Conservation (phyloP, 2,888 invertebrate species). For the Carcina quercana region DNA sequence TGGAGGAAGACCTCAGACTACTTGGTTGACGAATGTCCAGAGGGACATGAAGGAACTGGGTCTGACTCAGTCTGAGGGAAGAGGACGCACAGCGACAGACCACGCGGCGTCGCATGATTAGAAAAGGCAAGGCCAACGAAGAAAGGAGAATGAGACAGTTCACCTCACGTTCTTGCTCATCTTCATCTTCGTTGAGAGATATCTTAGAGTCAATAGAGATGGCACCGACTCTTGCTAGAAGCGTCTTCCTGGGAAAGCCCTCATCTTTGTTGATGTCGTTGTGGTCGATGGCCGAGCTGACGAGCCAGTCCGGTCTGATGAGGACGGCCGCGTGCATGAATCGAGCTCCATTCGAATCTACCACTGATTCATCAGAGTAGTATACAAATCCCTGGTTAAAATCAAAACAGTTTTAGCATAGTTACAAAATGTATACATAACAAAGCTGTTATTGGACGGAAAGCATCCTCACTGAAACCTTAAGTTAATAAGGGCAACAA, state of each 20-base stretch:
- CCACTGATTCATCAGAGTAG: constrained; percentile 47
- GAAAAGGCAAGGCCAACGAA: too few species aligned
- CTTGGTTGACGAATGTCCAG: too few species aligned
- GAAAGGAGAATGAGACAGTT: too few species aligned
- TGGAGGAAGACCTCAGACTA: too few species aligned
- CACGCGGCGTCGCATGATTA: neutral
- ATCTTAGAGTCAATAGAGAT: constrained; percentile 41
- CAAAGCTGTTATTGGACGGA: too few species aligned
- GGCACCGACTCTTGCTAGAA: constrained; percentile 55
- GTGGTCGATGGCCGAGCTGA: constrained; percentile 43
- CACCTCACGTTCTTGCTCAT: constrained; percentile 63
- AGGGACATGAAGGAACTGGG: too few species aligned
- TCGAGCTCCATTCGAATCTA: constrained; percentile 32
- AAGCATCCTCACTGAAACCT: too few species aligned
- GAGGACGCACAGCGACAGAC: too few species aligned
- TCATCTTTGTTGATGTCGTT: constrained; percentile 22
- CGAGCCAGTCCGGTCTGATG: constrained; percentile 45
- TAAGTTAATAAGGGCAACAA: too few species aligned
- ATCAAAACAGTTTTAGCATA: constrained; percentile 1
- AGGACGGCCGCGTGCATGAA: constrained; percentile 48
- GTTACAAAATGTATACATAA: too few species aligned
- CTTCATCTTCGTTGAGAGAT: constrained; percentile 55
- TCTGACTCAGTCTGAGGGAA: too few species aligned
- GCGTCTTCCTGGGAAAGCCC: constrained; percentile 50
- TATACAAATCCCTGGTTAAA: constrained; percentile 48